phyloP scores from a whole-genome alignment of 1,140 invertebrate genomes.

The Aphelinus certus region DNA sequence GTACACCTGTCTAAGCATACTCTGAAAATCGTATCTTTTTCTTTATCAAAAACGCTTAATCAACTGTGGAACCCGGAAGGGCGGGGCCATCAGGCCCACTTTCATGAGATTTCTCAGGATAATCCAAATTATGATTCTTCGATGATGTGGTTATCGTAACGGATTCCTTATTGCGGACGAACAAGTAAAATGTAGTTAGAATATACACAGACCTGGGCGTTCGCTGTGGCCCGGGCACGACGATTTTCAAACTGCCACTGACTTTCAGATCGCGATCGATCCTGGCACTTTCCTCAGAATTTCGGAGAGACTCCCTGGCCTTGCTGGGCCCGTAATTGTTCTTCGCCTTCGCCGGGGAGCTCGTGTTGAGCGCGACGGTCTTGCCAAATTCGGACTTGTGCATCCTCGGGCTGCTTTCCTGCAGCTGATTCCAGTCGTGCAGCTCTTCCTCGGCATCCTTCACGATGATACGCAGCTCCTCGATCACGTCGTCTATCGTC shows the following conservation, averaged over 20 bases:
- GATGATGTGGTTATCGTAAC: no score
- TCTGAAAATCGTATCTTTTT: no score
- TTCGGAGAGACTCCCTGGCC: constrained; percentile 48
- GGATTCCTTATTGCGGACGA: no score
- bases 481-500: constrained; percentile 88
- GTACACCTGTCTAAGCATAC: no score
- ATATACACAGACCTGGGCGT: background rate
- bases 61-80: no score
- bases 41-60: no score
- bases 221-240: constrained; percentile 56
- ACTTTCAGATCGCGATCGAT: constrained; percentile 14
- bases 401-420: constrained; percentile 6
- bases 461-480: constrained; percentile 84
- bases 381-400: constrained; percentile 9
- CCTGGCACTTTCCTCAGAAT: constrained; percentile 74
- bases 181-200: background rate
- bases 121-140: no score
- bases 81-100: no score
- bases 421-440: constrained; percentile 54
- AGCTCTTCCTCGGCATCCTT: constrained; percentile 83
- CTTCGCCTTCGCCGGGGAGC: background rate
- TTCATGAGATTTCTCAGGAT: no score
- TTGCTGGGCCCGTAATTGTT: constrained; percentile 5
- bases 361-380: background rate
- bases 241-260: constrained; percentile 62